Evolutionary conservation across 2,113 vertebrate genomes (phyloP).

Genomic region (Eira barbara): DNA sequence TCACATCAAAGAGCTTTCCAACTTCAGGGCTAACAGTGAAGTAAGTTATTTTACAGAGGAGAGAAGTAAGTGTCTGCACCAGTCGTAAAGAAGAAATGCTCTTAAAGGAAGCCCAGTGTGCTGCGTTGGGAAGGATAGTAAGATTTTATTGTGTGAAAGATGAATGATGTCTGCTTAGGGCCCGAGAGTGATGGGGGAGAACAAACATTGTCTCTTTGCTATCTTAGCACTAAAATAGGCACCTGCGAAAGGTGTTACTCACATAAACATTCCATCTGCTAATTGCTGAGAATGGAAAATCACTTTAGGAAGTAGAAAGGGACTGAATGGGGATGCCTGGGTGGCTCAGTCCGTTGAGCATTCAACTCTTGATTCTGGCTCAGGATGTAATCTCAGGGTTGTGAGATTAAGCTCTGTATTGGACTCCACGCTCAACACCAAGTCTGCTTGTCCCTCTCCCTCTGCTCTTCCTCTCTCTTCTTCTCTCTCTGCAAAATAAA

Average conservation of each 20-base stretch:
- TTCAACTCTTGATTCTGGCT: background rate
- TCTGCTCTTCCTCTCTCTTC: background rate
- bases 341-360: background rate
- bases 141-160: background rate
- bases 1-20: background rate
- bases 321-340: background rate
- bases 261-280: background rate
- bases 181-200: background rate
- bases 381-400: background rate
- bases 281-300: background rate
- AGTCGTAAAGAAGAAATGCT: background rate
- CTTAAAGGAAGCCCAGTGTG: background rate
- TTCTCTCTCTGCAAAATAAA: background rate
- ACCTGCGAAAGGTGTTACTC: background rate
- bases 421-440: background rate
- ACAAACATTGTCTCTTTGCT: background rate
- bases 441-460: background rate
- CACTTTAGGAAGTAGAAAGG: background rate
- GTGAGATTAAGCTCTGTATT: background rate
- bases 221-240: background rate
- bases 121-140: background rate
- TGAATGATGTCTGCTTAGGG: background rate
- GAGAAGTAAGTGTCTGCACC: constrained; percentile 43
- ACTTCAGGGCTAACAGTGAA: background rate
- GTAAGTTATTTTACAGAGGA: background rate